These are phyloP conservation scores for Diachasma alloeum DNA, from an alignment of 1,140 invertebrate species.

Conservation along the genomic window DNA sequence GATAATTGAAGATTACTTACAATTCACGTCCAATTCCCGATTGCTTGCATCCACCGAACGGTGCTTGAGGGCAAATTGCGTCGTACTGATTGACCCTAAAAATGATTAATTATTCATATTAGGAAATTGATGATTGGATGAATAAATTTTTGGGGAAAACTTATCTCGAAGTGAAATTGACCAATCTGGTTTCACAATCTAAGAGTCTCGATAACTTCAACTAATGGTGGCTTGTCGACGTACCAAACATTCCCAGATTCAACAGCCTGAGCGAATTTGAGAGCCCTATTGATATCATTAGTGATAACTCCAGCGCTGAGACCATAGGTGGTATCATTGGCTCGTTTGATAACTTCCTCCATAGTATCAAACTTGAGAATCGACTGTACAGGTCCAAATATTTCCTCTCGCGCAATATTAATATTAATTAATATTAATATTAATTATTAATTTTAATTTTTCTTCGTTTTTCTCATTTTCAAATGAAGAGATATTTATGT, in stretches of 20 bases:
- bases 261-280: constrained; percentile 77
- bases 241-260: constrained; percentile 77
- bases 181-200: too few species aligned
- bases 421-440: too few species aligned
- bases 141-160: neutral
- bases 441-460: too few species aligned
- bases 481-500: too few species aligned
- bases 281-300: constrained; percentile 81
- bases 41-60: constrained; percentile 85
- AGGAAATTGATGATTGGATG: neutral
- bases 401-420: constrained; percentile 84
- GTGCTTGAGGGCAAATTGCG: constrained; percentile 71
- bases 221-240: constrained; percentile 39
- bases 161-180: too few species aligned
- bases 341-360: constrained; percentile 87
- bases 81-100: constrained; percentile 81
- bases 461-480: constrained; percentile 84
- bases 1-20: constrained; percentile 61
- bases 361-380: constrained; percentile 81
- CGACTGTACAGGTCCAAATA: constrained; percentile 78
- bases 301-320: constrained; percentile 88
- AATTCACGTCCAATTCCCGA: constrained; percentile 81
- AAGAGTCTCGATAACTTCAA: too few species aligned
- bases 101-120: constrained; percentile 29
- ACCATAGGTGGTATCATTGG: constrained; percentile 88